Percentiles rank a stretch among this genome's conserved stretches.
phyloP scores from a whole-genome alignment of 2,888 invertebrate genomes.

The Volucella inanis region DNA sequence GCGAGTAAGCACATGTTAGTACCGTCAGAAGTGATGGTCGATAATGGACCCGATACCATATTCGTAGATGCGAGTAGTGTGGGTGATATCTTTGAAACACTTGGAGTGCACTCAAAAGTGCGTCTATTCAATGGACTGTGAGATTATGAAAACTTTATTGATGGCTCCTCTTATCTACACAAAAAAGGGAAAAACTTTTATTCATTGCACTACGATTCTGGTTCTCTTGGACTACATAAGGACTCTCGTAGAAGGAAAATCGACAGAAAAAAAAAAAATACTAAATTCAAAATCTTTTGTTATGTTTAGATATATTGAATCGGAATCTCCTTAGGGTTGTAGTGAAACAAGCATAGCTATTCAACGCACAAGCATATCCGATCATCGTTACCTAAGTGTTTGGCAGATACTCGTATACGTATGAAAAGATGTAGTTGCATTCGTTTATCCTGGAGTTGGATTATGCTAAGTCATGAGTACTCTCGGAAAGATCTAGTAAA shows the following conservation, averaged over 20 bases:
- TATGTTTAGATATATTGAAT: conserved; percentile 26
- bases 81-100: too few species aligned
- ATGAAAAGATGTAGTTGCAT: neutral
- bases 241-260: neutral
- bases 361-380: conserved; percentile 17
- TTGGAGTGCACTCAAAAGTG: conserved; percentile 11
- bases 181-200: neutral
- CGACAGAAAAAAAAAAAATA: neutral
- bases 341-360: conserved; percentile 5
- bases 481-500: neutral
- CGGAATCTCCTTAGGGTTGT: conserved; percentile 24
- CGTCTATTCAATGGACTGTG: conserved; percentile 37
- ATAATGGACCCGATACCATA: neutral
- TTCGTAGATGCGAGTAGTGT: too few species aligned
- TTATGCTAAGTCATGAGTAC: neutral
- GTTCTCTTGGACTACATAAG: neutral
- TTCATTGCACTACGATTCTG: conserved; percentile 2
- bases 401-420: too few species aligned
- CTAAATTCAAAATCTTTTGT: conserved; percentile 17
- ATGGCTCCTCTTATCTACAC: neutral
- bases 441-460: neutral
- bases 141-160: conserved; percentile 36
- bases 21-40: conserved; percentile 17
- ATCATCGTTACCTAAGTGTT: conserved; percentile 27
- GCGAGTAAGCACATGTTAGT: conserved; percentile 34